Conservation (phyloP, 2,113 vertebrate genomes). For the Oncorhynchus masou region DNA sequence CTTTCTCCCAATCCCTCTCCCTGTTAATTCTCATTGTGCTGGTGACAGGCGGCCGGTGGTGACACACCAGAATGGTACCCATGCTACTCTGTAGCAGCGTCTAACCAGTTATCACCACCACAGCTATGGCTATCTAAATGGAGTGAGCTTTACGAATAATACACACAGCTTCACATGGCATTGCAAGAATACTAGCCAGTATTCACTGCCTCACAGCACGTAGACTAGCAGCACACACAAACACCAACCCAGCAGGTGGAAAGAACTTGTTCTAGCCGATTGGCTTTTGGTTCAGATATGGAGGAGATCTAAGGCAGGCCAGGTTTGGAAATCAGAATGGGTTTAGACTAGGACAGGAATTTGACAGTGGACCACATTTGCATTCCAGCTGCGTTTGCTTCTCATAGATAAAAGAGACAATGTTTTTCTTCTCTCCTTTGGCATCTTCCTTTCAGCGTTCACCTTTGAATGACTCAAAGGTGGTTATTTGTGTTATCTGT, state of each 20-base stretch:
- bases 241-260: neutral
- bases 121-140: constrained; percentile 33
- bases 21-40: constrained; percentile 41
- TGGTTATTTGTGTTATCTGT: constrained; percentile 40
- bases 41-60: constrained; percentile 34
- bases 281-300: constrained; percentile 16
- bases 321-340: constrained; percentile 7
- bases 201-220: neutral
- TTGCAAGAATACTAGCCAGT: constrained; percentile 4
- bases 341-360: constrained; percentile 16
- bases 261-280: constrained; percentile 10
- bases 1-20: constrained; percentile 8
- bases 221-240: neutral
- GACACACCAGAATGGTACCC: constrained; percentile 16
- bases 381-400: constrained; percentile 19
- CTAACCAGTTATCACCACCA: constrained; percentile 21
- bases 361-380: neutral
- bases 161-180: constrained; percentile 32
- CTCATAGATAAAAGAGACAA: constrained; percentile 30
- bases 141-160: constrained; percentile 35
- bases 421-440: constrained; percentile 31
- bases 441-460: constrained; percentile 36
- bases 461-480: constrained; percentile 37
- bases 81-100: too few relatives aligned
- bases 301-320: constrained; percentile 21